A percentile compares a stretch with the other conserved stretches of the same genome.
phyloP scores from a whole-genome alignment of 2,888 invertebrate genomes.

The Myopa tessellatipennis region DNA sequence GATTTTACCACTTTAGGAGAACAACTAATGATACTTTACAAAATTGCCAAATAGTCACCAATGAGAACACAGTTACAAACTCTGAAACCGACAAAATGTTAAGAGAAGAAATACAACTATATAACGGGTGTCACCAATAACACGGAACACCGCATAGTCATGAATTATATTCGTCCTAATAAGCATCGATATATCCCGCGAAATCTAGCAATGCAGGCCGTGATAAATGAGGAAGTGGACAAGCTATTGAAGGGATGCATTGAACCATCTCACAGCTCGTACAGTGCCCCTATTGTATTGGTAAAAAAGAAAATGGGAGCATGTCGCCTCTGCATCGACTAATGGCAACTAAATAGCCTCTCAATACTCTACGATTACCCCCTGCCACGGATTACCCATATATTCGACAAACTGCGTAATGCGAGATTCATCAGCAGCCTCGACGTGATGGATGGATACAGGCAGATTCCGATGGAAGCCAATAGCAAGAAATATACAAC shows the following conservation, averaged over 20 bases:
- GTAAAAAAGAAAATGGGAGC: neutral
- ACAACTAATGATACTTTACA: too few species aligned
- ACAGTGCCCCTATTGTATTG: neutral
- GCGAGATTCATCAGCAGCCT: neutral
- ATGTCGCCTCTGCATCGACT: neutral
- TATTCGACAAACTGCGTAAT: neutral
- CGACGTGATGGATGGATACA: neutral
- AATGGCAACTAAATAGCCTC: neutral
- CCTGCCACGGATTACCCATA: neutral
- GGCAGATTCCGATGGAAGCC: neutral
- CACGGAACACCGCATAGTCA: too few species aligned
- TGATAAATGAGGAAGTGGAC: neutral
- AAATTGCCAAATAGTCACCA: too few species aligned
- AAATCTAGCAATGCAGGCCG: neutral
- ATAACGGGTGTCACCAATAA: too few species aligned
- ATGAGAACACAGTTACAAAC: too few species aligned
- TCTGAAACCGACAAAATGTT: too few species aligned
- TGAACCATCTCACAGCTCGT: neutral
- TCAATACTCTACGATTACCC: neutral
- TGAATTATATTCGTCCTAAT: too few species aligned
- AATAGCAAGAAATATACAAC: neutral
- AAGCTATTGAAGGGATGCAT: neutral
- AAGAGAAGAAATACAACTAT: too few species aligned
- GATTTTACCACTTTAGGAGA: neutral
- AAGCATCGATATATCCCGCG: neutral